These are phyloP conservation scores for Charadrius vociferus DNA, from an alignment of 2,113 vertebrate species.

Conservation along the genomic window DNA sequence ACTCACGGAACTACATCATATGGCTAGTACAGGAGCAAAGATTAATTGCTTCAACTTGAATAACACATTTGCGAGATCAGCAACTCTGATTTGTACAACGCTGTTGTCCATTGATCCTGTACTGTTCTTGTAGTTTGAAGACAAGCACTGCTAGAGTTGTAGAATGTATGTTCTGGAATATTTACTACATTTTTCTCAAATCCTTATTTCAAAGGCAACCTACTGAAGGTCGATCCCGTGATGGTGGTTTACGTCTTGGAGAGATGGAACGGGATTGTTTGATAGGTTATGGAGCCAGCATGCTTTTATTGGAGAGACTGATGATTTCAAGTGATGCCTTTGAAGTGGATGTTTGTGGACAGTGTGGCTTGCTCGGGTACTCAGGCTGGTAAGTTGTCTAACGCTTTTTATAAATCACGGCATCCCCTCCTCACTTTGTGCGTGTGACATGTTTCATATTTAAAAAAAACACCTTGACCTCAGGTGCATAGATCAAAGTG, in stretches of 20 bases:
- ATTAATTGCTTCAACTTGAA: not conserved
- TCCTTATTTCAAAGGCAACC: constrained; percentile 84
- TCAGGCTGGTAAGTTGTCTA: constrained; percentile 89
- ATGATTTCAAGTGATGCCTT: constrained; percentile 99
- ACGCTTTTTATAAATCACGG: not conserved
- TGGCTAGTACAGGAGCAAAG: not conserved
- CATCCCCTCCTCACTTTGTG: not conserved
- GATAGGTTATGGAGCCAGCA: constrained; percentile 98
- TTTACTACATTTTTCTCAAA: not conserved
- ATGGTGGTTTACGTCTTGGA: constrained; percentile 94
- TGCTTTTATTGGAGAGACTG: constrained; percentile 94
- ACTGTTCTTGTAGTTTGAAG: not conserved
- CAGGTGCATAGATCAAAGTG: not conserved
- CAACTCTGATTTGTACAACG: not conserved
- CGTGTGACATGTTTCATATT: not conserved
- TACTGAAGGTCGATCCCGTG: constrained; percentile 95
- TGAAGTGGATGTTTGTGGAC: constrained; percentile 96
- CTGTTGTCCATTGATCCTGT: not conserved
- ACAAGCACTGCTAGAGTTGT: not conserved
- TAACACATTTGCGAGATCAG: not conserved
- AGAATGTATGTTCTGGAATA: not conserved
- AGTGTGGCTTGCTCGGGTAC: constrained; percentile 95
- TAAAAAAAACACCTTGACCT: not conserved
- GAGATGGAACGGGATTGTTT: constrained; percentile 99
- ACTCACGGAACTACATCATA: not conserved